These are phyloP conservation scores for Andrena chrysosceles DNA, from an alignment of 2,888 invertebrate genomes.

Conservation along the genomic window DNA sequence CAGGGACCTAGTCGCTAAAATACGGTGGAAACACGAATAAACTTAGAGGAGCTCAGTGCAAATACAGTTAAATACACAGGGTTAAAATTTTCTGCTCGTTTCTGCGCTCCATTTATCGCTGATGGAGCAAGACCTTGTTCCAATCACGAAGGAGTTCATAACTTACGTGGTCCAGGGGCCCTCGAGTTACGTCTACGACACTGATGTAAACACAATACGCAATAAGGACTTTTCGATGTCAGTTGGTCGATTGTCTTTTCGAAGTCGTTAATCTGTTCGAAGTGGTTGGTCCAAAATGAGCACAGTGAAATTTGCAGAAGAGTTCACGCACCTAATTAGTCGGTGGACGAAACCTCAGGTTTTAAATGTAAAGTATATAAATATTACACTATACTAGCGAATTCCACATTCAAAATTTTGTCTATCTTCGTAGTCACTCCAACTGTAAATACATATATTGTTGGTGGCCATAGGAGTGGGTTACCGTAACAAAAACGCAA, in stretches of 20 bases:
- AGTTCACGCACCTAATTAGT: conserved; percentile 61
- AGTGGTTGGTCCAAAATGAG: conserved; percentile 34
- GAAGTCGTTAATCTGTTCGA: too few relatives aligned
- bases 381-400: too few relatives aligned
- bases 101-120: neutral
- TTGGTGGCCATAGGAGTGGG: too few relatives aligned
- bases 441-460: too few relatives aligned
- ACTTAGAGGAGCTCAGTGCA: conserved; percentile 49
- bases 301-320: conserved; percentile 59
- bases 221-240: conserved; percentile 31
- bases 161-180: neutral
- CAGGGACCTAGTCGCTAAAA: conserved; percentile 71
- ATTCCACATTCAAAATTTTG: too few relatives aligned
- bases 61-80: conserved; percentile 70
- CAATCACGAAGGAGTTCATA: too few relatives aligned
- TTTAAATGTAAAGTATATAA: conserved; percentile 43
- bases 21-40: conserved; percentile 64
- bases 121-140: too few relatives aligned
- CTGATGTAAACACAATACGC: conserved; percentile 31
- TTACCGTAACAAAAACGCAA: too few relatives aligned
- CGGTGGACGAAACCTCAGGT: conserved; percentile 41
- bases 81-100: conserved; percentile 29
- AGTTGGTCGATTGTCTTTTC: neutral
- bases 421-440: too few relatives aligned
- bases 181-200: conserved; percentile 4